Evolutionary conservation across 2,888 invertebrate genomes (phyloP).

Genomic region (Unio pictorum): DNA sequence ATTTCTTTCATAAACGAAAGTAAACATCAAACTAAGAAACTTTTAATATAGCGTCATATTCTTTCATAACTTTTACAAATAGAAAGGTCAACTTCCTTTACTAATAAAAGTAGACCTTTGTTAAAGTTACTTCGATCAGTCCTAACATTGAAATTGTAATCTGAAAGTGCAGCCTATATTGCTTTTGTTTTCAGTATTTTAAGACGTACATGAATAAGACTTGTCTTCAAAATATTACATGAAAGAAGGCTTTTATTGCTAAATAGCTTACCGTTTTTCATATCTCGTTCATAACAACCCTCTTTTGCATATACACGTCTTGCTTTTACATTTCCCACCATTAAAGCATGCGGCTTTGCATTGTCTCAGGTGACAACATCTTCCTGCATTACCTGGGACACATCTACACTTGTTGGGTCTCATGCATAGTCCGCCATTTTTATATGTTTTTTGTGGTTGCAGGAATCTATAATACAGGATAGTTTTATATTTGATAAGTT

Average conservation of each 20-base stretch:
- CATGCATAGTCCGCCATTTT: conserved; percentile 64
- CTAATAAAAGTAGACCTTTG: neutral
- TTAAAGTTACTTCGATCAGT: neutral
- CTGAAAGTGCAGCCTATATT: too few species aligned
- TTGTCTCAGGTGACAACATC: conserved; percentile 47
- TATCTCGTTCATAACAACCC: conserved; percentile 91
- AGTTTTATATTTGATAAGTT: neutral
- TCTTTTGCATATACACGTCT: conserved; percentile 88
- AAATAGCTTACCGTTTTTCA: conserved; percentile 75
- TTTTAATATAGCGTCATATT: too few species aligned
- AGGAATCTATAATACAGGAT: conserved; percentile 79
- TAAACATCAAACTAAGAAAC: too few species aligned
- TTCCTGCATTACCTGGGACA: conserved; percentile 55
- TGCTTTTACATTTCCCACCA: conserved; percentile 90
- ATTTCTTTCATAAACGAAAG: too few species aligned
- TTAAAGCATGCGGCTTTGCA: conserved; percentile 83
- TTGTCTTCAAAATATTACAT: too few species aligned
- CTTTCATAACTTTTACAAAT: too few species aligned
- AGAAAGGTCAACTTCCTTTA: neutral
- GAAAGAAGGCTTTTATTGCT: too few species aligned
- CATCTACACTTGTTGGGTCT: conserved; percentile 61
- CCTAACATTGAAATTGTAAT: too few species aligned
- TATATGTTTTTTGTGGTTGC: conserved; percentile 69
- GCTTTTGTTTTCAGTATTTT: too few species aligned
- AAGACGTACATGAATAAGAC: too few species aligned